Base-by-base conservation (phyloP, 2,888 invertebrate species). In the Trissoscelio sp. region DNA sequence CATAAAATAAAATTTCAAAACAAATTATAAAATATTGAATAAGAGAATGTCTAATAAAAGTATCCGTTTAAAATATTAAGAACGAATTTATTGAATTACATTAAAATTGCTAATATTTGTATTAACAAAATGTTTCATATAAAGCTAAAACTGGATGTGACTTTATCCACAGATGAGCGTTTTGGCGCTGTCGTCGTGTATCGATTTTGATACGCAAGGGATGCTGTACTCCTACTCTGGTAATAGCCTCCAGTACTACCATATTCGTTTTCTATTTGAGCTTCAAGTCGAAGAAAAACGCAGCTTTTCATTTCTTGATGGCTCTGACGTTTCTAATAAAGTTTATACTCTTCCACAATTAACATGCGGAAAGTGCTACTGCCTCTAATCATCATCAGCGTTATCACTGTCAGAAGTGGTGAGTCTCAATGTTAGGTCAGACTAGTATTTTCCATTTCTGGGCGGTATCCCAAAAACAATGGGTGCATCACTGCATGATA, bases 161-260 rank as follows among this genome's bases (percentile, higher is more conserved):
- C 22, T 4, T 81, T 73, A 72, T 58, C 69, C 20, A 22, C 70
- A 69, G 79, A 48, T 57, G 58, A 62, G 57, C 64, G 79, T 84
- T 79, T 81, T 82, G 87, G 89, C 88, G 89, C 84, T 87, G 83
- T 79, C 70, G 85, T 88, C 85, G 85, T 57, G 69, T 86, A 89
- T 89, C 83, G 89, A 89, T 88, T 86, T 82, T 79, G 67, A 77
- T 75, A 66, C 85, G 83, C 82, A 75, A 86, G 86, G 83, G 86
- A 88, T 86, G 88, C 86, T 86, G 85, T 79, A 84, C 83, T 75
- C 64, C 77, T 51, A 28, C 44, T 66, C 53, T 22, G 24, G 39
- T 20, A 42, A 34, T 62, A 22, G 22, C 69, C 18, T 80, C n/a
- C 82, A 80, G 83, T 73, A 62, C 72, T 42, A 66, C 39, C 55